These are phyloP conservation scores for Anguilla japonica DNA, from an alignment of 2,113 vertebrate species.

Conservation along the genomic window DNA sequence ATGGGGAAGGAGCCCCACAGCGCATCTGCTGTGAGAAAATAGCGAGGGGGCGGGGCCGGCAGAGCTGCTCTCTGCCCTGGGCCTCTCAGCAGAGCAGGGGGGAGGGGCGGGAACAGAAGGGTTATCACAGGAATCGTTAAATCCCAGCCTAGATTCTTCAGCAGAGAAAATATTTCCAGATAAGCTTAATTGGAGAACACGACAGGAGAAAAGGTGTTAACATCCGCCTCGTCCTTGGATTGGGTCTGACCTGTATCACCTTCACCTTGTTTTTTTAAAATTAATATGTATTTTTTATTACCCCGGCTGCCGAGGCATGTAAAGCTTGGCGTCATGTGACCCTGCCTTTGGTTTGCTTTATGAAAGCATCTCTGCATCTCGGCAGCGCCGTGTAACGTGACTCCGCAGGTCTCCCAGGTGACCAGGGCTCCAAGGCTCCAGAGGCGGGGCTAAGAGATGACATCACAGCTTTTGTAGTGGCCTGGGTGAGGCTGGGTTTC, in stretches of 20 bases:
- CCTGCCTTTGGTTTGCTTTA: slow-evolving; percentile 41
- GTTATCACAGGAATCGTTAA: slow-evolving; percentile 48
- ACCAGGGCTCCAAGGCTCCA: background rate
- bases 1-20: background rate
- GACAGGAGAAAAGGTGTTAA: slow-evolving; percentile 15
- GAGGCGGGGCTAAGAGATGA: background rate
- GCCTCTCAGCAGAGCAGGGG: slow-evolving; percentile 42
- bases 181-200: slow-evolving; percentile 32
- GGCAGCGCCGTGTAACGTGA: background rate
- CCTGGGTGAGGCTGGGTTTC: background rate
- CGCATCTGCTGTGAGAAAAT: slow-evolving; percentile 34
- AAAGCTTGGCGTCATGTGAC: slow-evolving; percentile 42
- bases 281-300: background rate
- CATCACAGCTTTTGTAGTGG: background rate
- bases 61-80: slow-evolving; percentile 45
- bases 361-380: background rate
- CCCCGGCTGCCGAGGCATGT: slow-evolving; percentile 39
- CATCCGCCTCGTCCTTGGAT: background rate
- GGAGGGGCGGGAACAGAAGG: slow-evolving; percentile 9
- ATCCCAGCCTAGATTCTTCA: slow-evolving; percentile 21
- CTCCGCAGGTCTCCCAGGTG: background rate
- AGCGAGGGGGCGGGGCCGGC: slow-evolving; percentile 31
- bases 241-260: background rate
- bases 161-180: slow-evolving; percentile 40
- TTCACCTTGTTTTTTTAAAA: background rate